phyloP scores from a whole-genome alignment of 2,797 vertebrate genomes.

The Tiaroga cobitis region DNA sequence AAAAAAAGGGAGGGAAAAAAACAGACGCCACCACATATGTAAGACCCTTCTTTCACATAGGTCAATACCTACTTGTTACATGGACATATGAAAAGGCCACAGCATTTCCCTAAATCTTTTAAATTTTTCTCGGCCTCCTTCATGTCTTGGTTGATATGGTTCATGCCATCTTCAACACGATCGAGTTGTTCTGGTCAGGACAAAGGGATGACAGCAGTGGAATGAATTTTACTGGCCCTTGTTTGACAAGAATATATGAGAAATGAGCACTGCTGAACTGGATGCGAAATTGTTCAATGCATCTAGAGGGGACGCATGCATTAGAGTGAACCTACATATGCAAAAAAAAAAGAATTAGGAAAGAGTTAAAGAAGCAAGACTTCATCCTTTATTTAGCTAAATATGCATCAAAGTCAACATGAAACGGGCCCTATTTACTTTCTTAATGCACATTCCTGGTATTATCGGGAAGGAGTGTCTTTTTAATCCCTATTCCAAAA shows the following conservation, averaged over 20 bases:
- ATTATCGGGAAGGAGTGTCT: neutral
- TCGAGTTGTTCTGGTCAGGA: slow-evolving; percentile 99
- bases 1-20: slow-evolving; percentile 85
- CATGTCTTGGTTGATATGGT: slow-evolving; percentile 99
- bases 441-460: neutral
- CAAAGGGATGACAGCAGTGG: slow-evolving; percentile 99
- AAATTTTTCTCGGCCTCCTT: slow-evolving; percentile 99
- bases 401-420: slow-evolving; percentile 19
- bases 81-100: slow-evolving; percentile 99
- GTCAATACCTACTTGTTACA: slow-evolving; percentile 99
- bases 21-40: slow-evolving; percentile 98
- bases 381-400: neutral
- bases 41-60: slow-evolving; percentile 84
- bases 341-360: slow-evolving; percentile 31
- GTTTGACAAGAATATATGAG: slow-evolving; percentile 83
- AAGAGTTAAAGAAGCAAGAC: neutral
- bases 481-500: neutral
- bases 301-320: slow-evolving; percentile 75
- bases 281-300: slow-evolving; percentile 68
- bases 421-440: neutral
- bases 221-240: slow-evolving; percentile 95
- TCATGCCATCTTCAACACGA: slow-evolving; percentile 99
- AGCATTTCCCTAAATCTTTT: slow-evolving; percentile 99
- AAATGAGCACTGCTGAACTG: slow-evolving; percentile 81
- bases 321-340: slow-evolving; percentile 63